Evolutionary conservation across 2,797 vertebrate species (phyloP), one percentile per base, ranked within the genome.

Genomic region (Syngnathus rostellatus): DNA sequence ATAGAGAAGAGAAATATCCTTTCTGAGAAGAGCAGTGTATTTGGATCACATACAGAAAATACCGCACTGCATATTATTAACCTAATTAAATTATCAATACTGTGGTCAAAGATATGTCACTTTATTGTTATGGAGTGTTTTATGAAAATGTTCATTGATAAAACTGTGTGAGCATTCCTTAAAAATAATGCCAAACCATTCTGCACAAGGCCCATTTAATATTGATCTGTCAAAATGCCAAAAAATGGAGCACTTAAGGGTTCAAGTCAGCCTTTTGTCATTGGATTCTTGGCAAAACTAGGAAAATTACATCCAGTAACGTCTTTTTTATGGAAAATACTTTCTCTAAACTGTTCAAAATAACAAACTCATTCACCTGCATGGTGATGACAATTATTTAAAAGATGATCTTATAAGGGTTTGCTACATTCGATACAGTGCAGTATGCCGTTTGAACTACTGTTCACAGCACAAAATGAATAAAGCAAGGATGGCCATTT

Each of bases 401-500:
- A 50, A 50, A 62, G 63, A 66, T 54, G 58, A 40, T 48, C 0
- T n/a, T 14, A 48, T 5, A 16, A 48, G 4, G 17, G 16, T 19
- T 55, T 62, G 6, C 45, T 63, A 38, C 77, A 80, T 74, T 78
- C 70, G 66, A 80, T 9, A 37, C 14, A 14, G 43, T 9, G 25
- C 14, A 14, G 43, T 45, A 45, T 70, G 77, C 82, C 74, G 80
- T 81, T 60, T 81, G 70, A 80, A 14, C 63, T 65, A 14, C 63
- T 65, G 48, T 8, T 7, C 48, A 50, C 48, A 50, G 17, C 7
- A 71, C 67, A 64, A 79, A 85, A 82, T 79, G 84, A 87, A 88
- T 78, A 85, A 85, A 79, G 66, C 73, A 82, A 82, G 74, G 80
- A 83, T 73, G 77, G 75, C 69, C 62, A 8, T 87, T 88, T 86